These are phyloP conservation scores for Vanacampus margaritifer DNA, from an alignment of 2,113 vertebrate genomes.

Conservation along the genomic window DNA sequence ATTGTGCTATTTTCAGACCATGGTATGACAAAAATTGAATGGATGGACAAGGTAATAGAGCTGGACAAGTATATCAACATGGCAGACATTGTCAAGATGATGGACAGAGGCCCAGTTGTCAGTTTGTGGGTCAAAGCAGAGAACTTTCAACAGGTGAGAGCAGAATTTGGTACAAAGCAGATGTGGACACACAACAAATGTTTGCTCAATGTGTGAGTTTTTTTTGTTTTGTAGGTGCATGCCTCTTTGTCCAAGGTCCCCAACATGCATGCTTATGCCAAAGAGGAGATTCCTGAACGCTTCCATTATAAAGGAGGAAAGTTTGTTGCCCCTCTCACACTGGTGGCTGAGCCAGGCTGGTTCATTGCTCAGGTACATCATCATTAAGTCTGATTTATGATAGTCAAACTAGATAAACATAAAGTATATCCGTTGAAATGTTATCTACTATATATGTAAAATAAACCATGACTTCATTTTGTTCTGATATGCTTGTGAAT, in stretches of 20 bases:
- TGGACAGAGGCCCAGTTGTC: constrained; percentile 88
- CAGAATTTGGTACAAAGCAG: not conserved
- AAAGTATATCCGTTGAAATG: not conserved
- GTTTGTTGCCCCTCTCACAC: constrained; percentile 87
- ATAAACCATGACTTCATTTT: not conserved
- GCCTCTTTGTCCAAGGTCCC: constrained; percentile 69
- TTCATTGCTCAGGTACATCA: constrained; percentile 84
- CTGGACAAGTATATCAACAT: constrained; percentile 81
- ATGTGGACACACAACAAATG: not conserved
- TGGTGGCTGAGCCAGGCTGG: constrained; percentile 89
- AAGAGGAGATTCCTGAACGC: constrained; percentile 79
- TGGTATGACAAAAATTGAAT: constrained; percentile 89
- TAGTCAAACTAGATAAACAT: not conserved
- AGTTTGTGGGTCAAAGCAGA: constrained; percentile 83
- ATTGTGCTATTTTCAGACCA: constrained; percentile 93
- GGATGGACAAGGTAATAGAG: constrained; percentile 90
- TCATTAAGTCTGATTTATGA: not conserved
- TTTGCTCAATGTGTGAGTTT: constrained; percentile 3
- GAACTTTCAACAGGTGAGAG: constrained; percentile 74
- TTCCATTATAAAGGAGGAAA: constrained; percentile 85
- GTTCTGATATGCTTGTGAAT: not conserved
- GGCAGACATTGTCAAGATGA: constrained; percentile 78
- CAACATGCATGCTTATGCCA: constrained; percentile 81
- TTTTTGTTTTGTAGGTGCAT: constrained; percentile 74
- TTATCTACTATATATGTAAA: not conserved